Conservation (phyloP, 2,113 vertebrate species). For the Rhea pennata region DNA sequence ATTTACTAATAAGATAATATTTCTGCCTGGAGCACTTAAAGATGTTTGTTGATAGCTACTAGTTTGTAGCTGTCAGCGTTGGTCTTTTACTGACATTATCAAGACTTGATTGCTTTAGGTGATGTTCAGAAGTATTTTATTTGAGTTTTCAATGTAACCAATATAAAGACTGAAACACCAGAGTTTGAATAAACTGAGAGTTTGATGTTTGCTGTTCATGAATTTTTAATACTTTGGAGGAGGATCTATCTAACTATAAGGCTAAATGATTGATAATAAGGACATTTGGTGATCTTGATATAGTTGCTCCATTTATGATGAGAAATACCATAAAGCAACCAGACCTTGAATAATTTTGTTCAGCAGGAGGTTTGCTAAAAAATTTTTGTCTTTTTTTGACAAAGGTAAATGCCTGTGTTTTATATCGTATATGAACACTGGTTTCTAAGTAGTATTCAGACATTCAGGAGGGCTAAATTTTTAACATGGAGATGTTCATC, state of each 20-base stretch:
- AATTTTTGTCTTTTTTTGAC: not conserved
- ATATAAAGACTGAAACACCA: not conserved
- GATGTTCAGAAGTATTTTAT: not conserved
- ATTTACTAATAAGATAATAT: not conserved
- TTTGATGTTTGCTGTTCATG: not conserved
- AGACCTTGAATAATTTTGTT: not conserved
- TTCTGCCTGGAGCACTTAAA: not conserved
- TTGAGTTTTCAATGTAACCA: not conserved
- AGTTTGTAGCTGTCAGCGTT: not conserved
- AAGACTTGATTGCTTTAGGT: not conserved
- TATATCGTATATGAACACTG: not conserved
- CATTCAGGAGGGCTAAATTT: not conserved
- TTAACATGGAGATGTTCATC: no score
- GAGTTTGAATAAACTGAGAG: not conserved
- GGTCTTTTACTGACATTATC: not conserved
- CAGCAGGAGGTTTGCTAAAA: not conserved
- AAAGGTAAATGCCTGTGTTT: not conserved
- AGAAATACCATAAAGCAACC: not conserved
- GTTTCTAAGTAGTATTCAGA: not conserved
- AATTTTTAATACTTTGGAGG: not conserved
- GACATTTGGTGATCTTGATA: no score
- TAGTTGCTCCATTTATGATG: not conserved
- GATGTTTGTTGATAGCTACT: not conserved
- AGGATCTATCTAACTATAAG: not conserved
- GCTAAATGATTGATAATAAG: not conserved